Base-by-base conservation (phyloP, 2,113 vertebrate genomes). In the Hylia prasina region DNA sequence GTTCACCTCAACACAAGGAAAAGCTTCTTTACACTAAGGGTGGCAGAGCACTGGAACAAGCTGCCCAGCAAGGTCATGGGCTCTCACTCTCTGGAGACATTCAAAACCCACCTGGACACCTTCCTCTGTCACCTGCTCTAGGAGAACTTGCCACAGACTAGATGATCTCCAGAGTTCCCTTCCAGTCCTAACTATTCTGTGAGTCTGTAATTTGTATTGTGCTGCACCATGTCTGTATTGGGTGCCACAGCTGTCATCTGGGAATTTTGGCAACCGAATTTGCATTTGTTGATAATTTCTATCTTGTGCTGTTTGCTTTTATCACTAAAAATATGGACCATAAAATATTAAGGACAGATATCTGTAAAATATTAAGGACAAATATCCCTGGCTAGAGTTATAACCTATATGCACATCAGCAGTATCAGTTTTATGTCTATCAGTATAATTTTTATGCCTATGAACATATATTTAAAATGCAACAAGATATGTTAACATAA, bases 31-130 rank as follows among this genome's bases (percentile, higher is more conserved):
- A 54, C 30, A 18, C 7, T 18, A 61, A 27, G 30, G 11, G 24
- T 40, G 28, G 24, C 39, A 53, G 53, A 40, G 24, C 45, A 31
- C 28, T 39, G 39, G 68, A 53, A 53, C 45, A 68, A 28, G 17
- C n/a, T 75, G 16, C 24, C 21, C 54, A 54, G 24, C 16, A 51
- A 54, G 21, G 21, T 40, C 12, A 14, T 31, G n/a, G n/a, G 33
- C 18, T 54, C 24, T 48, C 40, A 30, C n/a, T 69, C 21, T 35
- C 63, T 15, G 21, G 21, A 69, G n/a, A 18, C n/a, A 31, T 31
- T 61, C n/a, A 54, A 82, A 69, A 27, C 30, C 9, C 24, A 75
- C 13, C 53, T 53, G 23, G 39, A 58, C 0, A 0, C 0, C 0
- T 27, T 66, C 70, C 39, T 40, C 16, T n/a, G 16, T 68, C n/a